Evolutionary conservation across 2,113 vertebrate species (phyloP), one percentile per base, ranked within the genome.

Genomic region (Calyptomena viridis): DNA sequence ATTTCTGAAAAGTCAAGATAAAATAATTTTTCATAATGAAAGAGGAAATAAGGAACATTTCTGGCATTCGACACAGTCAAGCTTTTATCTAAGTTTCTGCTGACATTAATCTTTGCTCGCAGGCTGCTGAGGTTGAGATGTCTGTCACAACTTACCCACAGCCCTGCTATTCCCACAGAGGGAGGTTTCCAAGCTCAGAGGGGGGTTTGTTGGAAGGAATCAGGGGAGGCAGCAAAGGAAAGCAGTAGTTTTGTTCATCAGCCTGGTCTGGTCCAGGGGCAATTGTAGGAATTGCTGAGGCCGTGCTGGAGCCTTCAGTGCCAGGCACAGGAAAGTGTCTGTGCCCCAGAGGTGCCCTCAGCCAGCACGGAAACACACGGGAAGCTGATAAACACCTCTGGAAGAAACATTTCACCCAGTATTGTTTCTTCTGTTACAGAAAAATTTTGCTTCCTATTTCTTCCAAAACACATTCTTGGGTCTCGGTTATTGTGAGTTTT

Each of bases 11-110:
- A 97, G 89, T 77, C 68, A 92, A 93, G 95, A 86, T 96, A 92
- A 96, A 96, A 94, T 94, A 7, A 63, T 95, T 97, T 96, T 97
- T 97, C 81, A 83, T 97, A 94, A 97, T 90, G 95, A 95, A 96
- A 72, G 84, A 89, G 72, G 85, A 94, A 89, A 92, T 81, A 88
- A 67, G 68, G 88, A 92, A 35, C 4, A 37, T 37, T 89, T 95
- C 60, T 96, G 90, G 76, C 44, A 71, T 94, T 95, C 0, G 0
- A 78, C 50, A 55, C 35, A 86, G 59, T 83, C 87, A 86, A 78
- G 85, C 60, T 87, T 95, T 94, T 92, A 94, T 93, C 79, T 80
- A 39, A 66, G 56, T 40, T 93, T 93, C 49, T 92, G 86, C 85
- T 93, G 92, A 47, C 76, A 44, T 84, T 44, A 84, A 52, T 72